These are phyloP conservation scores for Sinocyclocheilus grahami DNA, from an alignment of 2,113 vertebrate species.

Conservation along the genomic window DNA sequence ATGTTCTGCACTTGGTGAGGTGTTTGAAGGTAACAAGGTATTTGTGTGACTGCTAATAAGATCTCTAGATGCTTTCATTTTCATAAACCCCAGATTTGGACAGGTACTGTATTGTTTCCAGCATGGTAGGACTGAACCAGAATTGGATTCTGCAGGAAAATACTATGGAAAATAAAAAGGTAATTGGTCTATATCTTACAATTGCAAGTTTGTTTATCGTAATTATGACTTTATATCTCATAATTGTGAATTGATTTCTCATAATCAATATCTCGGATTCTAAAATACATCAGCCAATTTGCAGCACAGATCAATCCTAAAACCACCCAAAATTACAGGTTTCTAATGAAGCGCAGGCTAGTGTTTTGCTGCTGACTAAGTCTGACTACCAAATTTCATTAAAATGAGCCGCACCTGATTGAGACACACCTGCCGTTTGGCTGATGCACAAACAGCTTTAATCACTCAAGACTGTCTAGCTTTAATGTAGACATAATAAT, in stretches of 20 bases:
- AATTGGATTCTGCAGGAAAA: no score
- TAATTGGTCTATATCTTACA: neutral
- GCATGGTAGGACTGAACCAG: no score
- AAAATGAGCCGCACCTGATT: slow-evolving; percentile 29
- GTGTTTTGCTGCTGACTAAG: slow-evolving; percentile 19
- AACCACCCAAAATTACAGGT: neutral
- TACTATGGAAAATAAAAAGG: neutral
- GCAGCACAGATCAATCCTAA: neutral
- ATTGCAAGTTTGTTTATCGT: no score
- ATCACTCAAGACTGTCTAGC: neutral
- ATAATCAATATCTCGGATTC: neutral
- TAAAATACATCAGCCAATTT: neutral
- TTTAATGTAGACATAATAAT: slow-evolving; percentile 6
- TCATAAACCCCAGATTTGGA: slow-evolving; percentile 21
- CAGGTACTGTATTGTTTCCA: no score
- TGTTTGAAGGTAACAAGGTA: slow-evolving; percentile 28
- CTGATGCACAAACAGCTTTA: slow-evolving; percentile 4
- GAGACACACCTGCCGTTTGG: slow-evolving; percentile 19
- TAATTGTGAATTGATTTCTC: no score
- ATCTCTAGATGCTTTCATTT: slow-evolving; percentile 49
- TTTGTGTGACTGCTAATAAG: slow-evolving; percentile 43
- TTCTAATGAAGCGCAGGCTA: slow-evolving; percentile 3
- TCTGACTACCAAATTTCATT: slow-evolving; percentile 28
- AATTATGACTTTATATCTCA: no score
- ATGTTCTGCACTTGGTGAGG: slow-evolving; percentile 35